Evolutionary conservation across 2,113 vertebrate genomes (phyloP), one percentile per base, ranked within the genome.

Genomic region (Anguilla japonica): DNA sequence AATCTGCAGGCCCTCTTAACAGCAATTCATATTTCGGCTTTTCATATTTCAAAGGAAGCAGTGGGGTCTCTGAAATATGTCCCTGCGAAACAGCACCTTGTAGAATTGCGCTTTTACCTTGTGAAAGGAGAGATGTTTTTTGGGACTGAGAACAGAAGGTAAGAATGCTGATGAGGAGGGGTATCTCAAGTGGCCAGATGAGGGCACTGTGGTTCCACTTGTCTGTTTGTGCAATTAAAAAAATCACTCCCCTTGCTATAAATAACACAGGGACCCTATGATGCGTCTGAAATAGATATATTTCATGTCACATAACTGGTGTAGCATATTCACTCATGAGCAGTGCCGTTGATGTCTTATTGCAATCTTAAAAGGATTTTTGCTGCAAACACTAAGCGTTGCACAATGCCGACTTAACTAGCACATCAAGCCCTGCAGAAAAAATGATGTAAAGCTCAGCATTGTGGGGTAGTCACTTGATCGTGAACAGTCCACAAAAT

Each of bases 151-250:
- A 75, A 29, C 9, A 34, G 26, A 75, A 3, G 60, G 9, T 22
- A 34, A 40, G 20, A 63, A 46, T 60, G 41, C 26, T 40, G 34
- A 39, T 60, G 53, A 83, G 50, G 50, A 18, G 43, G 56, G 16
- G 26, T 63, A 63, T 14, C 34, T 83, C 34, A 18, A 16, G 15
- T n/a, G 15, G 56, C 57, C 82, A 83, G 50, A 40, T 63, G 82
- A 63, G 53, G 82, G 82, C 82, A 83, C 82, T 83, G 82, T 83
- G 43, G 56, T 15, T 83, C 82, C 53, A 83, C 82, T 40, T 15
- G 11, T 34, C 29, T 83, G 39, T 18, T 83, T 29, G 26, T 53
- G n/a, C 18, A 20, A 20, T 82, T 43, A 41, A 41, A 26, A 41
- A 15, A 39, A 60, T 13, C 29, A 40, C 43, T 60, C 26, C 46